Percentiles rank a stretch among this genome's conserved stretches.
Conservation (phyloP, 2,113 vertebrate genomes). For the Oncorhynchus kisutch region DNA sequence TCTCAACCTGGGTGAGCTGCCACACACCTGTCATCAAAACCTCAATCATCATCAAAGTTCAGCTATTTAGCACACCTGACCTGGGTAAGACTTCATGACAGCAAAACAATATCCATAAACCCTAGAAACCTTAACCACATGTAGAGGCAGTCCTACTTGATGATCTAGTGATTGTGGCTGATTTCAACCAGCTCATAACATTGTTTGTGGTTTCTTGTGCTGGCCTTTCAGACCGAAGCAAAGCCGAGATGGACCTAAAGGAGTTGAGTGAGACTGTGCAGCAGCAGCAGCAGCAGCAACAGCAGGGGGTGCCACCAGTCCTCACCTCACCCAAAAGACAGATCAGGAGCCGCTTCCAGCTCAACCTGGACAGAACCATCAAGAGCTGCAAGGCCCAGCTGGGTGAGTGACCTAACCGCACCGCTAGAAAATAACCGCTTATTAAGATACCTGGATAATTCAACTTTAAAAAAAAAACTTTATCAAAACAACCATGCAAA, state of each 20-base stretch:
- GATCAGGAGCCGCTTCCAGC: constrained; percentile 93
- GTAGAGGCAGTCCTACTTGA: too few species aligned
- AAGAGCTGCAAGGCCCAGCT: constrained; percentile 96
- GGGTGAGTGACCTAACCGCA: constrained; percentile 69
- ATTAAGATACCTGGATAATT: background rate
- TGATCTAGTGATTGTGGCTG: too few species aligned
- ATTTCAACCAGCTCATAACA: background rate
- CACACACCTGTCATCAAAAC: background rate
- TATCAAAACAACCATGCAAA: background rate
- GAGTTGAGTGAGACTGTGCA: constrained; percentile 94
- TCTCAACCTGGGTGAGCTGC: constrained; percentile 91
- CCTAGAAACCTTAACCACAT: too few species aligned
- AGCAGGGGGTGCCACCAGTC: constrained; percentile 76
- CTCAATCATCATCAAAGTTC: background rate
- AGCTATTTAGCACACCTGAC: background rate
- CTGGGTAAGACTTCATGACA: background rate
- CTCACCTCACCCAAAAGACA: constrained; percentile 92
- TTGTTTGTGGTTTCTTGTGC: background rate
- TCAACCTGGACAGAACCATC: constrained; percentile 98
- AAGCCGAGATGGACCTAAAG: constrained; percentile 96
- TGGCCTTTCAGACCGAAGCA: constrained; percentile 85
- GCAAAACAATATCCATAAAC: too few species aligned
- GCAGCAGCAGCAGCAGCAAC: constrained; percentile 70
- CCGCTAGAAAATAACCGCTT: background rate
- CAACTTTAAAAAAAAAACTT: too few species aligned